Base-by-base conservation (phyloP, 2,113 vertebrate species). In the Pseudolaguvia tuberculata region DNA sequence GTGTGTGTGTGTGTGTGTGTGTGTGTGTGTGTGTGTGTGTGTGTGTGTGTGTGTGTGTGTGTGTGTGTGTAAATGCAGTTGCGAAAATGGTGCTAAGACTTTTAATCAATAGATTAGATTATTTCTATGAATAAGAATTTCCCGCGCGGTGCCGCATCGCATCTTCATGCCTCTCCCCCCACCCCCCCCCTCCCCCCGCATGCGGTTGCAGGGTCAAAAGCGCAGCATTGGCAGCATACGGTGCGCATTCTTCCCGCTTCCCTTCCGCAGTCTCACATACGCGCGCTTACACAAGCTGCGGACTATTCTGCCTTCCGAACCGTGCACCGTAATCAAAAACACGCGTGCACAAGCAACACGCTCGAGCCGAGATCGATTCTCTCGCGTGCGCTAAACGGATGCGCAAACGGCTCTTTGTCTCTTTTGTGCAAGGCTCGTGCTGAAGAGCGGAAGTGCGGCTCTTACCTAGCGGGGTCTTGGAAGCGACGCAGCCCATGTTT, bases 401-500 rank as follows among this genome's bases (percentile, higher is more conserved):
- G 20, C 45, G 17, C 47, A 51, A 51, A 3, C 3, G 29, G 23
- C 18, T 68, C 10, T 12, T 17, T 27, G 3, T 70, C 25, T 56
- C 50, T 75, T 53, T 8, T 42, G 69, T 48, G 74, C 73, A 80
- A 78, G 57, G 71, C 29, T 73, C 85, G 85, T 88, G 88, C 85
- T 77, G 65, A 10, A 80, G 62, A 81, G 82, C 25, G 67, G 62
- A 75, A 67, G 63, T 77, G 74, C 59, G 73, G 79, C 72, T 88
- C 94, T 94, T 94, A 95, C 95, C 93, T 82, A 94, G 87, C 66
- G 93, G 89, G 80, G 90, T 87, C 88, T 92, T 93, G 86, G 93
- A 93, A 88, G 91, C 93, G 83, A 94, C 88, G 84, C 92, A 95
- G 85, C 94, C 94, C 94, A 94, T 95, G 86, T 83, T 90, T 86